Evolutionary conservation across 1,140 invertebrate species (phyloP).

Genomic region (Sitophilus oryzae): DNA sequence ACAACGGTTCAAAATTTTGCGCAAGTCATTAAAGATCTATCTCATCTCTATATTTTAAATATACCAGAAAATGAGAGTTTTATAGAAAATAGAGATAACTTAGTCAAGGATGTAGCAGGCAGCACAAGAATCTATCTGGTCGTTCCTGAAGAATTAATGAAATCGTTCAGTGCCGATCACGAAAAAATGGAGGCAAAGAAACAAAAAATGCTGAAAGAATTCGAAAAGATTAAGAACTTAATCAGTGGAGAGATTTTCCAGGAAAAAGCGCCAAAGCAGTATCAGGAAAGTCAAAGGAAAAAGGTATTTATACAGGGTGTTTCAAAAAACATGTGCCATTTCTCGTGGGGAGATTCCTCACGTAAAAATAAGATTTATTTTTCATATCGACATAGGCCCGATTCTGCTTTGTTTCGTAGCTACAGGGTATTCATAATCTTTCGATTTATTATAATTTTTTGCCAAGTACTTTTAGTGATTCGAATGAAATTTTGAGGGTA

Average conservation of each 20-base stretch:
- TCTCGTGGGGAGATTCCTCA: no score
- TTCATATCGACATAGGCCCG: no score
- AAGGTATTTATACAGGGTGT: no score
- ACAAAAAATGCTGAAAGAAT: conserved; percentile 40
- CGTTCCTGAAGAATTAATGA: conserved; percentile 29
- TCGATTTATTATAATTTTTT: no score
- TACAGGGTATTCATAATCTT: no score
- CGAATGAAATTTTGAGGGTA: no score
- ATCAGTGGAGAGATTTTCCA: conserved; percentile 34
- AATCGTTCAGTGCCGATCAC: conserved; percentile 27
- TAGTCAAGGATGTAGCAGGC: conserved; percentile 27
- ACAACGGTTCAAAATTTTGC: neutral
- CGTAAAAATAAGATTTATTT: no score
- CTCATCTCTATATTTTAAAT: conserved; percentile 14
- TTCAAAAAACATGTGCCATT: no score
- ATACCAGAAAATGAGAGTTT: neutral
- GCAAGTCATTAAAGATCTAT: conserved; percentile 29
- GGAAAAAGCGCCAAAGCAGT: conserved; percentile 33
- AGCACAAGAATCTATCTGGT: conserved; percentile 26
- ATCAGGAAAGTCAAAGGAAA: conserved; percentile 31
- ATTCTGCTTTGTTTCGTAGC: no score
- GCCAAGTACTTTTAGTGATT: no score
- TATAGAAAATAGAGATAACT: neutral
- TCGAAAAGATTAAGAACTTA: conserved; percentile 40
- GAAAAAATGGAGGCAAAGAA: conserved; percentile 41